A percentile compares a stretch with the other conserved stretches of the same genome.
Conservation (phyloP, 2,888 invertebrate species). For the Empis livida region DNA sequence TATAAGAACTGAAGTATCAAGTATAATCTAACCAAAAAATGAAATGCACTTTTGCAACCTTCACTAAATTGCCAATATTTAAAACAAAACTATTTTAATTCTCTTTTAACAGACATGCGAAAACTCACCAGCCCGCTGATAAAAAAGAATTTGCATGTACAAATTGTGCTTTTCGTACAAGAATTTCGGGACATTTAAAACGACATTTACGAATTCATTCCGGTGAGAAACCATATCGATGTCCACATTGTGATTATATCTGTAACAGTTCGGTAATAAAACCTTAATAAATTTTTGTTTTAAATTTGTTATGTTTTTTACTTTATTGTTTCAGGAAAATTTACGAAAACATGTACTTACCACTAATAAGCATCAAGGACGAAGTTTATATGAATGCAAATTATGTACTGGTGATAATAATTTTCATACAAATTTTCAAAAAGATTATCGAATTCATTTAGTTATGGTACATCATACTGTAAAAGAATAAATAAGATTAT, state of each 20-base stretch:
- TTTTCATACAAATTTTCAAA: conserved; percentile 26
- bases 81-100: not conserved
- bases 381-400: conserved; percentile 65
- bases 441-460: conserved; percentile 26
- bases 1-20: not conserved
- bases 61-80: too few species aligned
- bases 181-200: conserved; percentile 54
- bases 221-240: conserved; percentile 70
- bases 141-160: not conserved
- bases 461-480: conserved; percentile 8
- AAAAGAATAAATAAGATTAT: not conserved
- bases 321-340: conserved; percentile 54
- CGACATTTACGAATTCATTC: conserved; percentile 70
- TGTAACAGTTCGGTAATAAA: conserved; percentile 62
- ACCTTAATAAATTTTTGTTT: not conserved
- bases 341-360: conserved; percentile 74
- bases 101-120: conserved; percentile 24
- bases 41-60: too few species aligned
- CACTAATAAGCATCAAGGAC: conserved; percentile 64
- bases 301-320: not conserved
- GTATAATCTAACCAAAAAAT: not conserved
- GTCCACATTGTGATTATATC: conserved; percentile 67
- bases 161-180: conserved; percentile 50
- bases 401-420: conserved; percentile 36
- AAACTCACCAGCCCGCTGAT: conserved; percentile 22